Base-by-base conservation (phyloP, 92 coral and sea anemone species). In the Chrysogorgia sp. region DNA sequence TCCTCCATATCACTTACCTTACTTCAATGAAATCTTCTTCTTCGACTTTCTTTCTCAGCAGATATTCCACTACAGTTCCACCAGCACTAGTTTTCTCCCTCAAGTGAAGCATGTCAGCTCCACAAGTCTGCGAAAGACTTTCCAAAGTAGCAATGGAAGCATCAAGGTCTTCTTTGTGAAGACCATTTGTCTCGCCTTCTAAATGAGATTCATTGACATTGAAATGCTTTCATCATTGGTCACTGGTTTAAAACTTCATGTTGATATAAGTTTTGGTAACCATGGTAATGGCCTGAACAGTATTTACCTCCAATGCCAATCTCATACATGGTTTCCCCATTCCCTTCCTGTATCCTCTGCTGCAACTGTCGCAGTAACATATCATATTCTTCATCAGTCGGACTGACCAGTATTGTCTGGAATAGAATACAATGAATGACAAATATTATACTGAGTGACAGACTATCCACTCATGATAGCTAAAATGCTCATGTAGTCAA, bases 11-110 rank as follows among this genome's bases (percentile, higher is more conserved):
- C 13, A 48, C 57, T 50, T 71, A 93, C 98, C 98, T 86, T 68
- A 94, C 93, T 92, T 94, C 98, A 93, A 94, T 91, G 32, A 94
- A 94, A 61, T 94, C 98, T 83, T 89, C 87, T 31, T 94, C 98
- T 56, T 92, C 96, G 57, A 89, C 90, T 31, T 84, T 76, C 67
- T 75, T 86, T 31, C 98, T 80, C 48, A 94, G 87, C 22, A 94
- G 84, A 72, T 89, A 94, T 74, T 94, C 98, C n/a, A 85, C 91
- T 32, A 94, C 85, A 43, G 80, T 86, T 12, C 98, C 97, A 45
- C 88, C 92, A 49, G 90, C 93, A 20, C 88, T 92, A 4, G 88
- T 71, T 62, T 91, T 91, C 75, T 94, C 97, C 67, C 98, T 87
- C 19, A 94, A 67, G 23, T 87, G 67, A 14, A 89, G 85, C 75